Evolutionary conservation across 1,140 invertebrate species (phyloP), one percentile per base, ranked within the genome.

Genomic region (Manduca sexta): DNA sequence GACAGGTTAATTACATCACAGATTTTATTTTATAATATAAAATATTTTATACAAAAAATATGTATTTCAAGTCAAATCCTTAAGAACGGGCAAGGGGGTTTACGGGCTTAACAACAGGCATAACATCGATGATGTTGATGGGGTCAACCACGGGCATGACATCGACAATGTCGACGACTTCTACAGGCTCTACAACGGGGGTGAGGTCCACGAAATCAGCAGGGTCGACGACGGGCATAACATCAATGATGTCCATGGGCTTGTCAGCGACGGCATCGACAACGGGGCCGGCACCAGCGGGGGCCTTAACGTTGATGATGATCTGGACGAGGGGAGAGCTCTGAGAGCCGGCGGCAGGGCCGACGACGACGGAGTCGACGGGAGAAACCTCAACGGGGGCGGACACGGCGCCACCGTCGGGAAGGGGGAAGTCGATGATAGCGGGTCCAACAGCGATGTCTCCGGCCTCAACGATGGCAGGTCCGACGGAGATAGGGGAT

Each of bases 241-340:
- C 49, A 10, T 60, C 49, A 1, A 45, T 17, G 13, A 60, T n/a
- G n/a, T n/a, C n/a, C n/a, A n/a, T 45, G 33, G 55, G 54, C 8
- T 31, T 41, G 8, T 43, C 51, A 8, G 42, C 43, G 21, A 55
- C n/a, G 12, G 16, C 17, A n/a, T n/a, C n/a, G 16, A 45, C 26
- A 11, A 49, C 54, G 31, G 60, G 54, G 34, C n/a, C 59, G 2
- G 42, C 52, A 21, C 26, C 39, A 33, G 45, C 46, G 37, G 42
- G 26, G 31, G 34, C n/a, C 12, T 69, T 29, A 13, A 34, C 17
- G 52, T 78, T 80, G 49, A 74, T 21, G 52, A 78, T 73, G 60
- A 78, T 69, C 56, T 74, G 73, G 12, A 81, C 75, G 11, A 74
- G 55, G 30, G 74, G 63, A 50, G 66, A 40, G 42, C 46, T 54